Base-by-base conservation (phyloP, 2,888 invertebrate genomes). In the Graphium colonna region DNA sequence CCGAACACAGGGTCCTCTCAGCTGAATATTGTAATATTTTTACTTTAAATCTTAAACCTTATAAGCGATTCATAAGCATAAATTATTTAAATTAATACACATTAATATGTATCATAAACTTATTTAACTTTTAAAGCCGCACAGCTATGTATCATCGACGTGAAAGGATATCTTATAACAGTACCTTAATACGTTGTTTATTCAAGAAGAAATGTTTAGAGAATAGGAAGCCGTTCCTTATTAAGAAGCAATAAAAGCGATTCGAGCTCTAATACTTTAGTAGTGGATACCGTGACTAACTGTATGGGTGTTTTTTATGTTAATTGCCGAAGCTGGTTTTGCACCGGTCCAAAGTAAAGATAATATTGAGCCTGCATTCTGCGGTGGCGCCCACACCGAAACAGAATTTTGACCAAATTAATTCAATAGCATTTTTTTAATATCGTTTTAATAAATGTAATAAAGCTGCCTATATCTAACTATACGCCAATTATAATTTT, bases 281-380 rank as follows among this genome's bases (percentile, higher is more conserved):
- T 41, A 52, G 21, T 43, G 21, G 41, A 53, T 42, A 41, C 43
- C 50, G 41, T 54, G 55, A 56, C 57, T 56, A 62, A 59, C 56
- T 50, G 60, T 48, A 50, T 44, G 40, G 42, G 42, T 44, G 40
- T 51, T 44, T 50, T 50, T 52, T 61, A 58, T 60, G 52, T 46
- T 58, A 60, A 61, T 60, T 55, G 41, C 41, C 47, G 46, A 40
- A 60, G 57, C 58, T 49, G 47, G 60, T 60, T 58, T 59, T 52
- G 51, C 48, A 57, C 55, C 58, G 55, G 51, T 41, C 39, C 16
- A 31, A 49, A 51, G 44, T 48, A 43, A 3, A 2, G 21, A 53
- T 52, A 45, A 49, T 44, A 46, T 28, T 15, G 45, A 38, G 48
- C n/a, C 26, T 46, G 33, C 28, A 43, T 31, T 17, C 38, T 17